Evolutionary conservation across 2,888 invertebrate genomes (phyloP), one percentile per base, ranked within the genome.

Genomic region (Lasioglossum figueresi): DNA sequence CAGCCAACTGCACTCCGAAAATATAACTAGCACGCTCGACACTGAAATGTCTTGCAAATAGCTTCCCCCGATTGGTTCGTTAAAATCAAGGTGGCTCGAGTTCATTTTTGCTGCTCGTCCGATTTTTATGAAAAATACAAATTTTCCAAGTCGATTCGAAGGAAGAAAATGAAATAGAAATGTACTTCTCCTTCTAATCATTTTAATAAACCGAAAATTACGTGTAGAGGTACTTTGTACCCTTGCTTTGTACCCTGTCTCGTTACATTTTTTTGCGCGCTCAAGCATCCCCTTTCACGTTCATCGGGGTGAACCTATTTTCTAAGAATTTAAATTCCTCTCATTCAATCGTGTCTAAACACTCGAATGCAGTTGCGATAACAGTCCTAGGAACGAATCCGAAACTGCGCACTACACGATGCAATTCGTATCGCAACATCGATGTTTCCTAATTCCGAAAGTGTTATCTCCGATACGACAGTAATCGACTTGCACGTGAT

Each of bases 381-480:
- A 59, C 27, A 27, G 27, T 27, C 10, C 27, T 1, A 59, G 59
- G 27, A 27, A 59, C 59, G 27, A 5, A 59, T 59, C 27, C 8
- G 14, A 27, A 27, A 27, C 59, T 59, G 5, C 59, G 59, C 59
- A 59, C 27, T 59, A 27, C 27, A 27, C 59, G 59, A 27, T 27
- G 59, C 59, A 27, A 12, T 27, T 27, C 14, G 27, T 59, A 59
- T 59, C 27, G 59, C 14, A 14, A 59, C 16, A 27, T 59, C 59
- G 59, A 59, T 0, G 59, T 59, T 34, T 19, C 34, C 34, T 66
- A 59, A 70, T 74, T 77, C 68, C 71, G 27, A 66, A 19, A 37
- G 27, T 59, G n/a, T 74, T 59, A 78, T 82, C 70, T 43, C 1
- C n/a, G 40, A 74, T 78, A 73, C 1, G 68, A 82, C 19, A 12